phyloP scores from a whole-genome alignment of 2,888 invertebrate genomes.

The Synanthedon tipuliformis region DNA sequence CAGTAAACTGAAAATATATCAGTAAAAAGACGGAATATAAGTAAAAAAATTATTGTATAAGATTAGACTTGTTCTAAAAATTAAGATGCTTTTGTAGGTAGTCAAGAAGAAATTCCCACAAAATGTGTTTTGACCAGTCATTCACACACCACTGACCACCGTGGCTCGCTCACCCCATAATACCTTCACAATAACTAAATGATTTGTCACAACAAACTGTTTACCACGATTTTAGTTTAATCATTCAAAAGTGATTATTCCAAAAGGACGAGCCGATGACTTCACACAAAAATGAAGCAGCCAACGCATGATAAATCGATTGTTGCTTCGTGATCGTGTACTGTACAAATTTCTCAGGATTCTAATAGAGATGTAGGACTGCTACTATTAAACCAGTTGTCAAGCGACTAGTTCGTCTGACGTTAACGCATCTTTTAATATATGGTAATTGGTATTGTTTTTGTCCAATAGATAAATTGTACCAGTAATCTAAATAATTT shows the following conservation, averaged over 20 bases:
- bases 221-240: conserved; percentile 9
- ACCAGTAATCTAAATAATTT: too few species aligned
- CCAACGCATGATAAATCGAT: conserved; percentile 34
- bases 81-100: too few species aligned
- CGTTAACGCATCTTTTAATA: too few species aligned
- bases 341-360: conserved; percentile 9
- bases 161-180: conserved; percentile 13
- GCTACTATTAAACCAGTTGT: too few species aligned
- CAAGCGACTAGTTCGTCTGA: too few species aligned
- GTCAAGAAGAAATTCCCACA: conserved; percentile 29
- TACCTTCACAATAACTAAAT: conserved; percentile 7
- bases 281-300: conserved; percentile 23
- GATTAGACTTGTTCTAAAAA: too few species aligned
- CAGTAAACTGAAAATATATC: too few species aligned
- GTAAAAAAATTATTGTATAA: too few species aligned
- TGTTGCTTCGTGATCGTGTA: conserved; percentile 15
- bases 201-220: conserved; percentile 23
- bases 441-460: too few species aligned
- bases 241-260: conserved; percentile 17
- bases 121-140: conserved; percentile 20
- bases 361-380: conserved; percentile 1
- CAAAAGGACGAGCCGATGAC: conserved; percentile 26
- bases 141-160: conserved; percentile 23
- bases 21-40: too few species aligned
- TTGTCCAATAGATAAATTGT: too few species aligned